Conservation (phyloP, 23 tunicate species). For the Phallusia fumigata region DNA sequence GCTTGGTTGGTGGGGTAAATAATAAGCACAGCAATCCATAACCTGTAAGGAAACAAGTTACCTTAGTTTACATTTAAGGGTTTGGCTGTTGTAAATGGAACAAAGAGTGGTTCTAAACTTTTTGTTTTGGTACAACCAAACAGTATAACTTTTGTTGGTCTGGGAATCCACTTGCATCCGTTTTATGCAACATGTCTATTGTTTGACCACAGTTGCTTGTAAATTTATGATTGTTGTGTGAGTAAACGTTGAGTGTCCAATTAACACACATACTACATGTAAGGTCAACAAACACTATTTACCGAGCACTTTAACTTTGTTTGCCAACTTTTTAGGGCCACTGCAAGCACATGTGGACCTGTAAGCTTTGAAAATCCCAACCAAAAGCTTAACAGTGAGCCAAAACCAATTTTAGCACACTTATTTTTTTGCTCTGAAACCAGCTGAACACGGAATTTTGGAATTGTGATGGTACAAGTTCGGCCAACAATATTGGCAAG, state of each 20-base stretch:
- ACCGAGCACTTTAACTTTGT: not conserved
- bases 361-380: too few relatives aligned
- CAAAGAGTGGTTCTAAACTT: not conserved
- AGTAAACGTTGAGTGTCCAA: not conserved
- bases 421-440: too few relatives aligned
- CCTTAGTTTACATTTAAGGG: not conserved
- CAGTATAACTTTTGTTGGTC: too few relatives aligned
- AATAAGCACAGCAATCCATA: constrained; percentile 94
- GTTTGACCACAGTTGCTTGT: not conserved
- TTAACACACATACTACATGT: not conserved
- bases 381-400: too few relatives aligned
- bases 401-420: too few relatives aligned
- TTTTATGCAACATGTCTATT: too few relatives aligned
- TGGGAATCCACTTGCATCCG: too few relatives aligned
- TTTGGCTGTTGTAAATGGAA: not conserved
- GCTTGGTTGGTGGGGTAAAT: constrained; percentile 98
- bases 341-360: too few relatives aligned
- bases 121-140: too few relatives aligned
- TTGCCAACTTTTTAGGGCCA: not conserved
- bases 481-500: too few relatives aligned
- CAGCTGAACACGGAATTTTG: too few relatives aligned
- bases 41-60: constrained; percentile 28
- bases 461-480: too few relatives aligned
- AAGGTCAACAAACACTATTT: not conserved
- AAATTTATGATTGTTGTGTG: not conserved